A percentile compares a stretch with the other conserved stretches of the same genome.
These are phyloP conservation scores for Fistularia tabacaria DNA, from an alignment of 2,797 vertebrate species.

Conservation along the genomic window DNA sequence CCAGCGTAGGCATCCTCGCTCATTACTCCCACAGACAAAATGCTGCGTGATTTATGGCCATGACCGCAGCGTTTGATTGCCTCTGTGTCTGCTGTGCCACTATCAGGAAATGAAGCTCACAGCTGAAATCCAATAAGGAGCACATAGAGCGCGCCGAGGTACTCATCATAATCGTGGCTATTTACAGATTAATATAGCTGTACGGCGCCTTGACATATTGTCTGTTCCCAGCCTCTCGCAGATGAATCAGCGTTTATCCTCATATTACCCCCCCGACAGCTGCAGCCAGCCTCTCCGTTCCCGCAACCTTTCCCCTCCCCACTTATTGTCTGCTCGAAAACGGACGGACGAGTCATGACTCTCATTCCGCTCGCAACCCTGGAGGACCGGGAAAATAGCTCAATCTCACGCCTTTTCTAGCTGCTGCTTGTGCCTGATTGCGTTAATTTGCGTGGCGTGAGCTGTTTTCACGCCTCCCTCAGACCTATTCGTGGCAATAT, in stretches of 20 bases:
- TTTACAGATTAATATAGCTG: conserved; percentile 73
- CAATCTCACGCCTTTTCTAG: conserved; percentile 36
- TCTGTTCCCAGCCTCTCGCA: conserved; percentile 42
- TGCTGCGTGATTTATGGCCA: conserved; percentile 71
- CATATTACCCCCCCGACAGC: conserved; percentile 27
- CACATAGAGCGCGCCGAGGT: conserved; percentile 42
- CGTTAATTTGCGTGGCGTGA: conserved; percentile 36
- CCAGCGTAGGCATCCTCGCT: conserved; percentile 54
- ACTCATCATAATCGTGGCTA: conserved; percentile 65
- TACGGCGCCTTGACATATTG: conserved; percentile 54
- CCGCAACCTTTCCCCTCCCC: conserved; percentile 12
- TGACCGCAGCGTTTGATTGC: conserved; percentile 72
- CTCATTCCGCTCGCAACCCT: conserved; percentile 42
- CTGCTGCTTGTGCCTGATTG: conserved; percentile 4
- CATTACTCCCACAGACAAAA: conserved; percentile 72
- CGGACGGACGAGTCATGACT: conserved; percentile 21
- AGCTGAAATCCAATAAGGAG: conserved; percentile 72
- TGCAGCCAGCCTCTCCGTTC: conserved; percentile 14
- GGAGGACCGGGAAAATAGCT: conserved; percentile 35
- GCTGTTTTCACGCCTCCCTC: conserved; percentile 15
- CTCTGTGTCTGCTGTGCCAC: conserved; percentile 66
- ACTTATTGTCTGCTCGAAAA: conserved; percentile 33
- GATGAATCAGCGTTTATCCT: conserved; percentile 59
- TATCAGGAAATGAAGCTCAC: conserved; percentile 75
- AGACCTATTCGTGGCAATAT: conserved; percentile 30